phyloP scores from a whole-genome alignment of 1,140 invertebrate species.

The Drosophila punjabiensis region DNA sequence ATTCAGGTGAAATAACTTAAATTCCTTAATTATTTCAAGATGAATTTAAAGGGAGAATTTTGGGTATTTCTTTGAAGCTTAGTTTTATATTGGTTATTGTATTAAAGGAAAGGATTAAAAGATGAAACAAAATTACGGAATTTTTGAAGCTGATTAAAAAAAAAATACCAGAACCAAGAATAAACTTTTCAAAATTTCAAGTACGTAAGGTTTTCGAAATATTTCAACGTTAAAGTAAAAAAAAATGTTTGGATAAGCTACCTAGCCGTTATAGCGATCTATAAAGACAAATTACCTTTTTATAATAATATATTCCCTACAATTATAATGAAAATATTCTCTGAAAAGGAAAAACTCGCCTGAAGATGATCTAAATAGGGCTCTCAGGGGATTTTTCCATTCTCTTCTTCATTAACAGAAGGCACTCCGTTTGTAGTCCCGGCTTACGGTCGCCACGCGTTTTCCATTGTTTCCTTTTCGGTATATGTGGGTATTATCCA shows the following conservation, averaged over 20 bases:
- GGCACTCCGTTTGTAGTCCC: conserved; percentile 1
- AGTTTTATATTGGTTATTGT: not conserved
- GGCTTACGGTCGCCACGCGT: conserved; percentile 18
- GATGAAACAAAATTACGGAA: no score
- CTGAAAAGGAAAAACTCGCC: not conserved
- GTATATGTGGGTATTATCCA: conserved; percentile 20
- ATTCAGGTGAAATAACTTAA: conserved; percentile 7
- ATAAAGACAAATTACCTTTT: not conserved
- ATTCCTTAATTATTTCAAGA: conserved; percentile 7
- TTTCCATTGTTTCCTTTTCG: conserved; percentile 31
- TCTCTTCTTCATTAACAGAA: conserved; percentile 12
- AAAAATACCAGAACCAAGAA: no score
- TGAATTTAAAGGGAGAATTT: not conserved
- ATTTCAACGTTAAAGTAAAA: no score
- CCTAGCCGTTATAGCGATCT: not conserved
- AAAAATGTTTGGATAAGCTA: no score
- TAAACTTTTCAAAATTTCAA: no score
- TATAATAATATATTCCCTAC: not conserved
- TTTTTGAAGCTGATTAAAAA: no score
- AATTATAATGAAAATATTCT: not conserved
- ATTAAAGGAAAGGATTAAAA: no score
- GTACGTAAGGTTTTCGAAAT: no score
- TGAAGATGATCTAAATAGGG: not conserved
- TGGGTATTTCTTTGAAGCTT: not conserved
- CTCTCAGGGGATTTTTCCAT: conserved; percentile 8